Base-by-base conservation (phyloP, 1,140 invertebrate genomes). In the Lerema accius region DNA sequence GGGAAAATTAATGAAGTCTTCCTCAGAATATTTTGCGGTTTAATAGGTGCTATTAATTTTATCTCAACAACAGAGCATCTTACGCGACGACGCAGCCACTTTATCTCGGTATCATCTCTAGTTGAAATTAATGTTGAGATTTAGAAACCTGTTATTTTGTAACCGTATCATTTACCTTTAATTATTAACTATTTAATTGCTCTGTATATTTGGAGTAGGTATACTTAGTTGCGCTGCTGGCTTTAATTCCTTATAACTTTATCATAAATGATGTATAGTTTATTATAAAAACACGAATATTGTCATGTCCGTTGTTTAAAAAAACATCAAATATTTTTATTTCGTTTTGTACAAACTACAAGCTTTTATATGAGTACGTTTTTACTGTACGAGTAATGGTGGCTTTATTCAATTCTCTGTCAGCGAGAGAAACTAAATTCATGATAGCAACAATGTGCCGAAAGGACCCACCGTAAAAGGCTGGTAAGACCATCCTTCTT, bases 1-100 rank as follows among this genome's bases (percentile, higher is more conserved):
- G 77, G 69, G 78, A 69, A 79, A 89, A 89, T 89, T 87, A 89
- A 89, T 89, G 84, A 87, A 87, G 83, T 86, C 84, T 89, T 89
- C 78, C 83, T 78, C 71, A 71, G 78, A 81, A 79, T 76, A 77
- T 84, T 89, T 86, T 81, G 81, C 80, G 72, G 70, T 85, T 84
- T 89, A 85, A 89, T 86, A 80, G 80, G 74, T 4, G 76, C 81
- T 71, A 88, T 88, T 86, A 89, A 89, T 89, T 83, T 89, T 86
- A 89, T 86, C 86, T 86, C 76, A 81, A 85, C 79, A 78, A 81
- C 85, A 70, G 69, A 50, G 55, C 69, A 78, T 80, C 75, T 73
- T 71, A 68, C 69, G 63, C 61, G 61, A 67, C 71, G 75, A 69
- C 69, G 70, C 71, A 58, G 50, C 64, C 65, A 53, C 59, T 48